These are phyloP conservation scores for Apotomis betuletana DNA, from an alignment of 2,888 invertebrate genomes.

Conservation along the genomic window DNA sequence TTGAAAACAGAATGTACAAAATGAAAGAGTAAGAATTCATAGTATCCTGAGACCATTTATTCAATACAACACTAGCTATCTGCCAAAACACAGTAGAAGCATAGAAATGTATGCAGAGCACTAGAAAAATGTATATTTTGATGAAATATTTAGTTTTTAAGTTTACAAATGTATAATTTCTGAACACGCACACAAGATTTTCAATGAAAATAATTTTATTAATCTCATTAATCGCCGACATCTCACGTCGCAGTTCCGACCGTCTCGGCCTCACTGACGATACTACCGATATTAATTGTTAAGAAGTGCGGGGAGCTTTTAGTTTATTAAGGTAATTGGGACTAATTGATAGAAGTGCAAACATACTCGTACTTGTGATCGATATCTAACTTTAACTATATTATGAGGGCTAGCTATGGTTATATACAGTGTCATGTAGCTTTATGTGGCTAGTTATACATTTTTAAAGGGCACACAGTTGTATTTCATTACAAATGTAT, in stretches of 20 bases:
- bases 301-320: conserved; percentile 6
- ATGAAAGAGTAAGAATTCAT: neutral
- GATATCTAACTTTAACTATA: no score
- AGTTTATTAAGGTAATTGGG: no score
- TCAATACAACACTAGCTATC: neutral
- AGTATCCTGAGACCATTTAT: neutral
- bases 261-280: no score
- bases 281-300: neutral
- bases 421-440: no score
- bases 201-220: neutral
- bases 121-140: neutral
- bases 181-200: neutral
- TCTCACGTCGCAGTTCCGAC: neutral
- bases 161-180: neutral
- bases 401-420: no score
- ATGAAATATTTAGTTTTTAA: neutral
- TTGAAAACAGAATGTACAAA: neutral
- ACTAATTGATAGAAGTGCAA: no score
- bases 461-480: no score
- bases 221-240: neutral
- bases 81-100: neutral
- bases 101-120: neutral
- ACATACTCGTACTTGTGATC: no score
- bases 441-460: no score
- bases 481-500: no score